Base-by-base conservation (phyloP, 2,113 vertebrate species). In the Tenebrosternarchus preto region DNA sequence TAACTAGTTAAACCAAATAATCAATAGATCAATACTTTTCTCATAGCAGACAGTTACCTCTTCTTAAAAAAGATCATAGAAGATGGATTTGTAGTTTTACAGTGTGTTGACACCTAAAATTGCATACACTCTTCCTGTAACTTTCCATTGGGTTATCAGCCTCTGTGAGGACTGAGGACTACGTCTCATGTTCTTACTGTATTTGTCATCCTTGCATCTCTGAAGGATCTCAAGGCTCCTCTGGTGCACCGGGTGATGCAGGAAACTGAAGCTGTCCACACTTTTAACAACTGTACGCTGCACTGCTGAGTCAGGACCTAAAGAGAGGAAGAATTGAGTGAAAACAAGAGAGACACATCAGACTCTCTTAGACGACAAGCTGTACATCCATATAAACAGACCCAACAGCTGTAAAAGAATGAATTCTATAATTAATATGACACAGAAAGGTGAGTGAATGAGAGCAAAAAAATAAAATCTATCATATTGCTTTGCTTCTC, bases 171-270 rank as follows among this genome's bases (percentile, higher is more conserved):
- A 90, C 89, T 88, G 87, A 83, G 78, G 67, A 89, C 87, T n/a
- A n/a, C n/a, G n/a, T n/a, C 91, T 91, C 92, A 90, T 87, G 95
- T 95, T 95, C 97, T 98, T 98, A 99, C 98, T 99, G 97, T 98
- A 93, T 95, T 97, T 97, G 94, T 99, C 97, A 91, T 98, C 97
- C 94, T 99, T 99, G 95, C 97, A 99, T 91, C 96, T 97, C 94
- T 99, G 97, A 90, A 99, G 98, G 93, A 99, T 99, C 96, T 98
- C 97, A 96, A 99, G 98, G 95, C 98, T 99, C 93, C 97, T 96
- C 94, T 99, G 98, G 92, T 99, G 98, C 89, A 99, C 98, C 94
- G 97, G 98, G 94, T 99, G 98, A 91, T 98, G 98, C 88, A 99
- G 96, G 95, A 99, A 98, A 94, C 97, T 99, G 97, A 99, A 97